These are phyloP conservation scores for Belgica antarctica DNA, from an alignment of 2,888 invertebrate species.

Conservation along the genomic window DNA sequence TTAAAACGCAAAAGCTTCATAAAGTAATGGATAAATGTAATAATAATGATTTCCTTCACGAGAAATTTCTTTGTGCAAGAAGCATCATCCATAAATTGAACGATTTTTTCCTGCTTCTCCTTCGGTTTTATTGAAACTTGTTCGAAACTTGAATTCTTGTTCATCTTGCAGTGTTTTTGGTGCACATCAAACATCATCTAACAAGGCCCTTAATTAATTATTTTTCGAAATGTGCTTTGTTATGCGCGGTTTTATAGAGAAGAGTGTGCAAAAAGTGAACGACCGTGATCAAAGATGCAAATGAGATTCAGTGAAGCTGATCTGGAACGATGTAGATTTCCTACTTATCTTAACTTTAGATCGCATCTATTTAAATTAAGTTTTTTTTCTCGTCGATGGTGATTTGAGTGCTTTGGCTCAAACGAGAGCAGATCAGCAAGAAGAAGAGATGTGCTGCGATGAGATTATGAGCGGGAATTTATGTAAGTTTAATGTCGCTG, in stretches of 20 bases:
- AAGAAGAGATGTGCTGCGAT: background rate
- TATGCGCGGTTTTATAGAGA: background rate
- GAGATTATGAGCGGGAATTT: constrained; percentile 14
- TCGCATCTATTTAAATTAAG: constrained; percentile 43
- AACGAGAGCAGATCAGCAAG: background rate
- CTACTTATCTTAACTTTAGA: constrained; percentile 36
- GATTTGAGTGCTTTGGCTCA: background rate
- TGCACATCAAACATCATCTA: constrained; percentile 25
- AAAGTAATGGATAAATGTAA: constrained; percentile 37
- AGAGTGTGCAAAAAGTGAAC: background rate
- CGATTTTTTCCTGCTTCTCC: constrained; percentile 12
- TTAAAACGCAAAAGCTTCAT: constrained; percentile 17
- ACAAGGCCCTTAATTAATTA: constrained; percentile 44
- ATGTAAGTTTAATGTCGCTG: constrained; percentile 13
- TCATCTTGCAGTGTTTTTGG: background rate
- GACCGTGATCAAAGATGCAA: constrained; percentile 34
- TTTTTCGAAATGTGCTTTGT: constrained; percentile 13
- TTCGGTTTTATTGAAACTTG: constrained; percentile 4
- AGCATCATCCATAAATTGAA: constrained; percentile 37
- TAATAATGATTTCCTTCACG: background rate
- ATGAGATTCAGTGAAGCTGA: constrained; percentile 25
- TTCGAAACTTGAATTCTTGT: constrained; percentile 13
- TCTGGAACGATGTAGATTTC: constrained; percentile 24
- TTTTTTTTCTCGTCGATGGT: constrained; percentile 6
- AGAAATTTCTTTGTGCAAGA: background rate